Percentiles rank a stretch among this genome's conserved stretches.
These are phyloP conservation scores for Pristionchus japonicus DNA, from an alignment of 2,888 invertebrate species.

Conservation along the genomic window DNA sequence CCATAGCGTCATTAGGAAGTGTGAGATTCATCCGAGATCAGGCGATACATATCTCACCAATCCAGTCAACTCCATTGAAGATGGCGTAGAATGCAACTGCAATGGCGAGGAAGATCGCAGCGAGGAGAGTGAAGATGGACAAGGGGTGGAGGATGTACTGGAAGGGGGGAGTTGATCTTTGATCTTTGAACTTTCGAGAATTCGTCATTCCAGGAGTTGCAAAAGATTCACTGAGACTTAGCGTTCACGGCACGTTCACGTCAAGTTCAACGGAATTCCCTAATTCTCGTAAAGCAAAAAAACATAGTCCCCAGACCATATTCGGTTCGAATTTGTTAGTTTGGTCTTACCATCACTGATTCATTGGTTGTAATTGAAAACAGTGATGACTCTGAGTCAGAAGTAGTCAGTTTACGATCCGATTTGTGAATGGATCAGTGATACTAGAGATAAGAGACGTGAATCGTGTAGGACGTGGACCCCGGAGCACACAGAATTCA, in stretches of 20 bases:
- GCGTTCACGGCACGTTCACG: too few relatives aligned
- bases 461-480: background rate
- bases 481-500: background rate
- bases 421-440: background rate
- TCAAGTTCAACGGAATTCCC: too few relatives aligned
- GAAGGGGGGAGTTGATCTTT: background rate
- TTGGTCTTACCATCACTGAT: background rate
- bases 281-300: background rate
- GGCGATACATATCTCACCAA: background rate
- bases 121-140: constrained; percentile 51
- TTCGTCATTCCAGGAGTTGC: too few relatives aligned
- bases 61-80: constrained; percentile 43
- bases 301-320: background rate
- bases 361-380: background rate
- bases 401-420: background rate
- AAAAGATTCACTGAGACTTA: too few relatives aligned
- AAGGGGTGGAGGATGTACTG: constrained; percentile 62
- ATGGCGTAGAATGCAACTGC: constrained; percentile 60
- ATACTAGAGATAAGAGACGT: background rate
- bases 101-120: constrained; percentile 53
- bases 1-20: too few relatives aligned
- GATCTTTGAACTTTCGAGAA: background rate
- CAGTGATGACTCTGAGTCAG: background rate
- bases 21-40: too few relatives aligned
- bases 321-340: background rate